Percentiles rank a stretch among this genome's conserved stretches.
These are phyloP conservation scores for Mesocricetus auratus DNA, from an alignment of 2,113 vertebrate genomes.

Conservation along the genomic window DNA sequence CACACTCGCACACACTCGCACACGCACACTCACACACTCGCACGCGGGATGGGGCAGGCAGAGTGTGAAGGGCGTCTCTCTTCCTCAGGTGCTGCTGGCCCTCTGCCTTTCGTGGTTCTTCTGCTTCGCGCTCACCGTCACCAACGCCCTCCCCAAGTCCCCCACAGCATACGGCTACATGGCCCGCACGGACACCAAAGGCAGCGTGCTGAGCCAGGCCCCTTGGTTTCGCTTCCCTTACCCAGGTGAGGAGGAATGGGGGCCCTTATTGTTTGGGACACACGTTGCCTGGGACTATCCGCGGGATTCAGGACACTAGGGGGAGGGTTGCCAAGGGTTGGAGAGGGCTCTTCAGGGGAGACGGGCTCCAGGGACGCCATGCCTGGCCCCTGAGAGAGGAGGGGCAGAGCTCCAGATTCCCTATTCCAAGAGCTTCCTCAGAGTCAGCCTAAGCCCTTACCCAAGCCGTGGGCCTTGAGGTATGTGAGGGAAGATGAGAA, in stretches of 20 bases:
- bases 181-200: conserved; percentile 94
- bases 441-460: background rate
- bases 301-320: background rate
- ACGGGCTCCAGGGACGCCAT: background rate
- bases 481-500: background rate
- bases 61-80: background rate
- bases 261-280: background rate
- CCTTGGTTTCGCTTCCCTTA: conserved; percentile 97
- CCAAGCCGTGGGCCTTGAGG: background rate
- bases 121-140: conserved; percentile 92
- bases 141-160: conserved; percentile 88
- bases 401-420: background rate
- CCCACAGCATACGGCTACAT: conserved; percentile 90
- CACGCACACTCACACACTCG: background rate
- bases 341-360: background rate
- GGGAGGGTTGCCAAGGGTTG: background rate
- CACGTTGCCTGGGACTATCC: background rate
- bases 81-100: conserved; percentile 93
- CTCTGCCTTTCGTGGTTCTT: conserved; percentile 95
- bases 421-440: background rate
- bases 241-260: conserved; percentile 89
- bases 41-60: background rate
- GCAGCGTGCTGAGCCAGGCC: conserved; percentile 88
- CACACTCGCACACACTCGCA: background rate
- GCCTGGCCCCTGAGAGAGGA: background rate